Conservation (phyloP, 2,888 invertebrate genomes). For the Apantesis nais region DNA sequence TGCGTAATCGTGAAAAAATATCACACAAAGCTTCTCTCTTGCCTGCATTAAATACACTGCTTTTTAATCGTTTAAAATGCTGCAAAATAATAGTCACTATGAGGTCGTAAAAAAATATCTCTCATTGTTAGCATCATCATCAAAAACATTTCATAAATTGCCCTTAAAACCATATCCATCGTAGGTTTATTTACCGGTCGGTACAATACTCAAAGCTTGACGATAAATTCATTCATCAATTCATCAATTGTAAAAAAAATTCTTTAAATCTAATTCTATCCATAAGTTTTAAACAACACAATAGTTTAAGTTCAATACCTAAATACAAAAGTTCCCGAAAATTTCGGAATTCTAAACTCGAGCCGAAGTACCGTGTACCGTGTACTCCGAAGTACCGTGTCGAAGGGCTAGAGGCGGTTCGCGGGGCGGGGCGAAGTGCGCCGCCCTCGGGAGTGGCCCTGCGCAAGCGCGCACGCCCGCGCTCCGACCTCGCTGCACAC, state of each 20-base stretch:
- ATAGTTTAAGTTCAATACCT: not conserved
- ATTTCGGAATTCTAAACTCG: not conserved
- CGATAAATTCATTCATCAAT: not conserved
- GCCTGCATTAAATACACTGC: too few relatives aligned
- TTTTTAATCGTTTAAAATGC: too few relatives aligned
- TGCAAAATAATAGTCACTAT: not conserved
- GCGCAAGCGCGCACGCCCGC: slow-evolving; percentile 67
- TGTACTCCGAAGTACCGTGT: slow-evolving; percentile 28
- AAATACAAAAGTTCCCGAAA: not conserved
- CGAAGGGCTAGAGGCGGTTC: slow-evolving; percentile 56
- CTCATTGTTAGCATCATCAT: not conserved
- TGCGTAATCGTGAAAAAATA: not conserved
- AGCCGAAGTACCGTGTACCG: slow-evolving; percentile 30
- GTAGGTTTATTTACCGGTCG: not conserved
- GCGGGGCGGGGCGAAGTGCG: slow-evolving; percentile 54
- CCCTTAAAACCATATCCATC: not conserved
- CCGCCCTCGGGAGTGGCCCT: slow-evolving; percentile 66
- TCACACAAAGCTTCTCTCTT: not conserved
- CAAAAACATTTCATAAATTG: not conserved
- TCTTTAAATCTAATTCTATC: not conserved
- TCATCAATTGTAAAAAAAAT: not conserved
- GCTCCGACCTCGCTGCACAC: slow-evolving; percentile 20
- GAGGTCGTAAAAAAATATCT: not conserved
- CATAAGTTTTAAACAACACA: not conserved
- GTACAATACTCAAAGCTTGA: not conserved